Evolutionary conservation across 2,888 invertebrate genomes (phyloP), one percentile per base, ranked within the genome.

Genomic region (Apomyelois bistriatella): DNA sequence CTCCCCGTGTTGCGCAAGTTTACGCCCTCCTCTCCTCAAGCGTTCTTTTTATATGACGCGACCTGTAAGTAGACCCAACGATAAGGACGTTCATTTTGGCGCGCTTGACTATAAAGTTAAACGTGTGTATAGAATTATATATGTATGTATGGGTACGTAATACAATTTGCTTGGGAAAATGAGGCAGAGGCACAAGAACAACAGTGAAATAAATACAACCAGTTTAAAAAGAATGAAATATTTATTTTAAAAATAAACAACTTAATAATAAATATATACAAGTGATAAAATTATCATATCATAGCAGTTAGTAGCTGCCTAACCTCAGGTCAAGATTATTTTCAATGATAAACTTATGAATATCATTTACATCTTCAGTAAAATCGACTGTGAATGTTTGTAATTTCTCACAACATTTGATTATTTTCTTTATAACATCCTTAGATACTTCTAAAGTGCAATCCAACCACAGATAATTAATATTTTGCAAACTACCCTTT

Each of bases 311-410:
- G 67, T 91, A 91, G 61, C 82, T 79, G 65, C 85, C 89, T 60
- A 90, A 68, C 58, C 78, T 84, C 54, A 90, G 75, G 67, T 89
- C 86, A 53, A 86, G 77, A 70, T 90, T 91, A 57, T 89, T 86
- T 40, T 84, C 82, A 49, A 58, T 66, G 50, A 90, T 86, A 59
- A 81, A 84, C 58, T 68, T 76, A 46, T 81, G 80, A 30, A 90
- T 65, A 48, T 86, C 82, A 37, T 65, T 68, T 63, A 81, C 77
- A 53, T 83, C 77, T 36, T 81, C 83, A 8, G 63, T 65, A 58
- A 75, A 79, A 55, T 87, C 85, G 22, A 88, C 85, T 0, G 89
- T 89, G 43, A 90, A 79, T 61, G 71, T 75, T 60, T 79, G 78
- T 43, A 91, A 71, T 15, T 71, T 68, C 2, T 81, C 79, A 62